phyloP scores from a whole-genome alignment of 2,888 invertebrate species.

The Drosophila maculinotata region DNA sequence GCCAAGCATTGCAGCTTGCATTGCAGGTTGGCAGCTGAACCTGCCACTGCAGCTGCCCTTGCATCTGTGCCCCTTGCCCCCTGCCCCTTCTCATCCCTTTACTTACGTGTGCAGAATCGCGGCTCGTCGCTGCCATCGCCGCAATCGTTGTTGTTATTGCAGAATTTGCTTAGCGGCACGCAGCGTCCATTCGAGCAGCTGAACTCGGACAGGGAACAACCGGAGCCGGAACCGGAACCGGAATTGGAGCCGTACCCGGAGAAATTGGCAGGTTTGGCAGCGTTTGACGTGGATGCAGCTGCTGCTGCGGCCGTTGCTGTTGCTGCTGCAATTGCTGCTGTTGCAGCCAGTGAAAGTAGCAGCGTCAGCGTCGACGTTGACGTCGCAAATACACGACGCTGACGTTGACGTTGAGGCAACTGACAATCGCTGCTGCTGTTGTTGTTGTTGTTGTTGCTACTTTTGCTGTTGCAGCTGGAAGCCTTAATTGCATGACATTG shows the following conservation, averaged over 20 bases:
- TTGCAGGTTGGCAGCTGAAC: too few species aligned
- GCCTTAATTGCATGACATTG: slow-evolving; percentile 65
- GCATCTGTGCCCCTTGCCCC: background rate
- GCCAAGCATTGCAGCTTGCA: too few species aligned
- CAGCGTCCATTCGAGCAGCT: slow-evolving; percentile 85
- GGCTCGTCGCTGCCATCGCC: slow-evolving; percentile 93
- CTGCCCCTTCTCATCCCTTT: slow-evolving; percentile 1
- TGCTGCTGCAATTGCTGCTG: slow-evolving; percentile 44
- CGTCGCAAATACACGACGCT: slow-evolving; percentile 49
- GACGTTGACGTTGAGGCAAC: slow-evolving; percentile 36
- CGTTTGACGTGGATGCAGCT: slow-evolving; percentile 49
- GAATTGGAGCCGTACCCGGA: slow-evolving; percentile 50
- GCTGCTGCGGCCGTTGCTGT: slow-evolving; percentile 37
- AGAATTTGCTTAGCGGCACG: slow-evolving; percentile 89
- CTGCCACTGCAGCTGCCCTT: background rate
- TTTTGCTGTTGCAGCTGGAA: slow-evolving; percentile 53
- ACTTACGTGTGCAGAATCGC: slow-evolving; percentile 93
- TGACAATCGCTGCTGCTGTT: slow-evolving; percentile 30
- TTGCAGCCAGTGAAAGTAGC: slow-evolving; percentile 56
- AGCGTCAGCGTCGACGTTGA: slow-evolving; percentile 53
- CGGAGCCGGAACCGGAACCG: slow-evolving; percentile 48
- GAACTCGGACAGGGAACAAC: slow-evolving; percentile 84
- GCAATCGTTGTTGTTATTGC: slow-evolving; percentile 92
- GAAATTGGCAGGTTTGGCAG: slow-evolving; percentile 71
- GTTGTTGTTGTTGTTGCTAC: background rate